Evolutionary conservation across 2,113 vertebrate species (phyloP), one percentile per base, ranked within the genome.

Genomic region (Calyptommatus sinebrachiatus): DNA sequence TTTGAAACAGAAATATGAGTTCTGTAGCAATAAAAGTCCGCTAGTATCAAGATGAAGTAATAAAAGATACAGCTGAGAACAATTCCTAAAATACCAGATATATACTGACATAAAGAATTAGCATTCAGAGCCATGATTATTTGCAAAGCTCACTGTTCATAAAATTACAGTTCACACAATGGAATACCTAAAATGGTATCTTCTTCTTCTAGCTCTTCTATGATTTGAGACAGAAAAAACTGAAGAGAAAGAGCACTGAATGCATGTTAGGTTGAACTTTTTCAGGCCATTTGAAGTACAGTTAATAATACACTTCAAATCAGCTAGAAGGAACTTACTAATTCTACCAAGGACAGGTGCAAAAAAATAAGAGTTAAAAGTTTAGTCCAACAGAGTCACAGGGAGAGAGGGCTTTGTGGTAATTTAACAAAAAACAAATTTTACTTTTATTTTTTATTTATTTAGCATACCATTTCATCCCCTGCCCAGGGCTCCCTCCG

Each of bases 101-200:
- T 73, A 73, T 73, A 29, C 73, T 68, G 50, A 80, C 21, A 35
- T 45, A 70, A 78, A 70, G 46, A 28, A 53, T 66, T 12, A 80
- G 4, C 61, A 67, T 41, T 28, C 24, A 73, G 29, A 45, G 62
- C 28, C 26, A 78, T 24, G 10, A 24, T 45, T 18, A 60, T 57
- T 66, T 41, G 48, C 68, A 71, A 46, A 28, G n/a, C 50, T 73
- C 31, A 20, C 8, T 53, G 24, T 60, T 78, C 48, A 57, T 66
- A 45, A 67, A 73, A 67, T 73, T 35, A 67, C 73, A 9, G 29
- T 24, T 31, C 29, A 73, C 48, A 41, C 29, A 73, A 10, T 24
- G 48, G 63, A 73, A 57, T 28, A 57, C 29, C 48, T 57, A 63
- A 73, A 28, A 57, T 80, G 48, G 35, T 41, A 12, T 50, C 29